Percentiles rank a stretch among this genome's conserved stretches.
phyloP scores from a whole-genome alignment of 2,888 invertebrate genomes.

The Nomada fabriciana region DNA sequence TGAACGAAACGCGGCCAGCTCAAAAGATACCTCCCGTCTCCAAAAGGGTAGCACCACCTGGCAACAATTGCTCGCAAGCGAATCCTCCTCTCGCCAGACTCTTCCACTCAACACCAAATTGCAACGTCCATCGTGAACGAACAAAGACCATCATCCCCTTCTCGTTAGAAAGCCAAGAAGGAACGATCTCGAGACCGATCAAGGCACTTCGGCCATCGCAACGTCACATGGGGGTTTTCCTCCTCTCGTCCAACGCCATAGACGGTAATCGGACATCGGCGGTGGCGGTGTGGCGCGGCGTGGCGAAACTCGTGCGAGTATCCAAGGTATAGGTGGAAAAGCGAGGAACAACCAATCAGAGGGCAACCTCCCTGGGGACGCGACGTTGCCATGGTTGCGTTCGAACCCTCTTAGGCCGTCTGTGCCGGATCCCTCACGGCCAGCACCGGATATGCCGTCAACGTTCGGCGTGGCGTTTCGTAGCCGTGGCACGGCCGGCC shows the following conservation, averaged over 20 bases:
- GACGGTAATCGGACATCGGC: conserved; percentile 80
- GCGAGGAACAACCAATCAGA: conserved; percentile 83
- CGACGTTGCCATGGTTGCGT: conserved; percentile 84
- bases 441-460: conserved; percentile 57
- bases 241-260: conserved; percentile 60
- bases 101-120: too few species aligned
- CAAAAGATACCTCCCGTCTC: not conserved
- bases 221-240: conserved; percentile 52
- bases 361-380: conserved; percentile 83
- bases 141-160: not conserved
- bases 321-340: conserved; percentile 78
- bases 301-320: conserved; percentile 74
- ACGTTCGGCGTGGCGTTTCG: conserved; percentile 60
- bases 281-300: conserved; percentile 72
- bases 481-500: conserved; percentile 40
- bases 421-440: conserved; percentile 80
- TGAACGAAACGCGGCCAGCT: not conserved
- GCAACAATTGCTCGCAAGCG: not conserved
- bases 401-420: conserved; percentile 84
- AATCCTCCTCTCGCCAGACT: not conserved
- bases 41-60: not conserved
- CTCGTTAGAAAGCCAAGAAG: not conserved
- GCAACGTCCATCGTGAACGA: too few species aligned
- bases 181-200: too few species aligned
- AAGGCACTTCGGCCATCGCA: conserved; percentile 76